phyloP scores from a whole-genome alignment of 2,888 invertebrate species.

The Phania funesta region DNA sequence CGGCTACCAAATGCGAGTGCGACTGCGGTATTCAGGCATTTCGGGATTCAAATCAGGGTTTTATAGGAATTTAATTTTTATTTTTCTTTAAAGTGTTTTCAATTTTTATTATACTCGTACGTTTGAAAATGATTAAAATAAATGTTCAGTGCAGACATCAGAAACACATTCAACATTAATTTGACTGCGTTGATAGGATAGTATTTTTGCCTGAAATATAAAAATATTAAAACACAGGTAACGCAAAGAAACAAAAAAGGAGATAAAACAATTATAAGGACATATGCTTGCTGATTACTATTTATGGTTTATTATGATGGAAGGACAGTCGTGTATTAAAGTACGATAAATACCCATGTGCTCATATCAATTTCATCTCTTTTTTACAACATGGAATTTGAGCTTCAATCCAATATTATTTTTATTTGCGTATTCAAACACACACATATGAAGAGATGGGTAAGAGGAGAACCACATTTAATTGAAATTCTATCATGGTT shows the following conservation, averaged over 20 bases:
- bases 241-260: constrained; percentile 1
- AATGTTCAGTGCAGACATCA: constrained; percentile 46
- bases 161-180: constrained; percentile 45
- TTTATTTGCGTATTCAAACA: neutral
- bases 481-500: constrained; percentile 35
- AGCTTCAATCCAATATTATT: constrained; percentile 6
- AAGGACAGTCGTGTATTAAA: neutral
- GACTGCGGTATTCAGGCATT: constrained; percentile 49
- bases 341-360: neutral
- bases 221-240: constrained; percentile 19
- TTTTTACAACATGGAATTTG: constrained; percentile 6
- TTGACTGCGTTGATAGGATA: constrained; percentile 20
- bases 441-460: neutral
- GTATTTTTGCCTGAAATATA: constrained; percentile 14
- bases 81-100: neutral
- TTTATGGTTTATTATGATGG: constrained; percentile 43
- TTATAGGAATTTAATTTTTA: constrained; percentile 30
- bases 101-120: constrained; percentile 37
- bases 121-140: constrained; percentile 57
- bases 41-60: constrained; percentile 53
- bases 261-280: constrained; percentile 40
- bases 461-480: constrained; percentile 13
- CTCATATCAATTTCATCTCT: neutral
- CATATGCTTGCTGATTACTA: constrained; percentile 52
- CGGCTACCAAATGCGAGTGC: constrained; percentile 46